phyloP scores from a whole-genome alignment of 2,797 vertebrate genomes.

The Ctenopoma kingsleyae region DNA sequence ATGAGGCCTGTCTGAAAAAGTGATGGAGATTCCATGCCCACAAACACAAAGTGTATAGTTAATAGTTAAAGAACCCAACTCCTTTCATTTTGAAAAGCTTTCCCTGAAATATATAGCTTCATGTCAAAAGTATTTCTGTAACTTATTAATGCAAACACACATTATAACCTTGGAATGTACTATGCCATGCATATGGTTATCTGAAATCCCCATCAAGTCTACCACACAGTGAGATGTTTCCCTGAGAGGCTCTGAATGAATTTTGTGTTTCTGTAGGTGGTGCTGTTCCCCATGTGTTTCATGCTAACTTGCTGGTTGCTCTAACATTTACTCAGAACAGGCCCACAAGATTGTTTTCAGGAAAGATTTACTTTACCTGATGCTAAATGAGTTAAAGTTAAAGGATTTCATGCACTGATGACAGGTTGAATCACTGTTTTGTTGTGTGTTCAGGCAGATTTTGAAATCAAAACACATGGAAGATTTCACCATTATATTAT shows the following conservation, averaged over 20 bases:
- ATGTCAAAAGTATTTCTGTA: neutral
- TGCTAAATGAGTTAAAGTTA: neutral
- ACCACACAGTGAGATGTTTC: neutral
- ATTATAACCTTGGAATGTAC: neutral
- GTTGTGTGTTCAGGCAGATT: neutral
- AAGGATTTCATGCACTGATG: neutral
- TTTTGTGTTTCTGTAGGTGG: conserved; percentile 29
- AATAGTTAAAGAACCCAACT: too few species aligned
- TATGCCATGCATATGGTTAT: neutral
- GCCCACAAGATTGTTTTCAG: neutral
- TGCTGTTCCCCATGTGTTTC: conserved; percentile 13
- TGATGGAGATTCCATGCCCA: neutral
- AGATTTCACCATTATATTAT: neutral
- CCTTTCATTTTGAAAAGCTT: neutral
- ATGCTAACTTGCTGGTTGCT: neutral
- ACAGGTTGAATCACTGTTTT: neutral
- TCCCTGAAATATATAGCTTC: neutral
- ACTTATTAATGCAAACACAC: neutral
- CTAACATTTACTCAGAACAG: conserved; percentile 1
- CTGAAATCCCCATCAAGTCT: neutral
- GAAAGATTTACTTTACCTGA: neutral
- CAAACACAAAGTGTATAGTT: neutral
- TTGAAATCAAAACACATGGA: neutral
- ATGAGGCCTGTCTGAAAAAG: neutral
- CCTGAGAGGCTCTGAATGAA: conserved; percentile 4